Evolutionary conservation across 2,797 vertebrate species (phyloP), one percentile per base, ranked within the genome.

Genomic region (Trematomus bernacchii): DNA sequence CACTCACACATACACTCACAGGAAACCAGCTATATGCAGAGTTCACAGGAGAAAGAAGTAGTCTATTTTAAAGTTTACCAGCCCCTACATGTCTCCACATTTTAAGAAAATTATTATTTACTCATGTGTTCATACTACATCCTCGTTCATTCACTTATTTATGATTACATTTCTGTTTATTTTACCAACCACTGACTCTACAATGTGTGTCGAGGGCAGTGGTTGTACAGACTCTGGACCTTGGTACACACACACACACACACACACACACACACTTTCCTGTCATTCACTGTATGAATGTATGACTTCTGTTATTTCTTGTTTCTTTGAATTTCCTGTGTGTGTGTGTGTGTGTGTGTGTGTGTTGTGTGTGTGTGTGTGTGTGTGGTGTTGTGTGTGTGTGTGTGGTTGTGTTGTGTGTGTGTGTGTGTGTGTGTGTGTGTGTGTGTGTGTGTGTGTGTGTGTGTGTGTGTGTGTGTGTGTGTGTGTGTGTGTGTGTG

Each of bases 1-100:
- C 27, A 27, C 27, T 4, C 23, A 23, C 23, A 23, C 27, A 4
- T 27, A 3, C 27, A 27, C 27, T 4, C 27, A 27, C 3, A 61
- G 75, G 84, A 84, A 81, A 43, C 48, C 33, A 27, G 57, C 48
- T 61, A 43, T 70, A 75, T 55, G 13, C 33, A 62, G 59, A 53
- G 12, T 52, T 75, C 11, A 52, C 44, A 62, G 47, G 27, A 60
- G 53, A 42, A 14, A 52, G 2, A 48, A 73, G 16, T 21, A 1
- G 10, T 51, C 48, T 51, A 27, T 27, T 27, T 27, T 4, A 9
- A 37, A 37, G 33, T 37, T 5, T 33, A 7, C 30, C 30, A 6
- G 30, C 30, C 5, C 7, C 30, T 33, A 33, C 1, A 11, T 57
- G 30, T 51, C n/a, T 40, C 13, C 15, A 3, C 19, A 10, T 19